Base-by-base conservation (phyloP, 2,797 vertebrate species). In the Sandelia bainsii region DNA sequence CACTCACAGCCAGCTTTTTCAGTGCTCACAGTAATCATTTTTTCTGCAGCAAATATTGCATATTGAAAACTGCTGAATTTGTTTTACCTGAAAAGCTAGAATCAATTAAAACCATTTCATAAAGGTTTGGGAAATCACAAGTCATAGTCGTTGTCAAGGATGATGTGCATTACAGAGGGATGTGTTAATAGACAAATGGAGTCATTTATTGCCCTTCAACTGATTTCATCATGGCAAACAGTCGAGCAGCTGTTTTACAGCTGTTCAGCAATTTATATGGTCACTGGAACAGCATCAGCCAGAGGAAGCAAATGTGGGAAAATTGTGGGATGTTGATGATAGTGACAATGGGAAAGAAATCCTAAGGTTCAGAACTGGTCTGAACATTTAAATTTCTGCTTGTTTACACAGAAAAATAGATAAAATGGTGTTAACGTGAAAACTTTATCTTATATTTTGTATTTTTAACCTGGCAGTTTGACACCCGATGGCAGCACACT, bases 401-500 rank as follows among this genome's bases (percentile, higher is more conserved):
- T 23, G 17, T 50, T 81, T 34, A 32, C 4, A 65, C 8, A 37
- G 22, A 6, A 32, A 48, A 20, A 51, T 27, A 11, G 4, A 61
- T 6, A 2, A 9, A 22, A 17, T 17, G 4, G 10, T 27, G 34
- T 17, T 44, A 1, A 3, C 2, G 37, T 73, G 27, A 81, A 70
- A 77, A 67, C 27, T 29, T 29, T 5, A 6, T 34, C 10, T 34
- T 34, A 49, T 27, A 2, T 57, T 73, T 17, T 66, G 57, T 61
- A 29, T 71, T 12, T 62, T 0, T 62, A 37, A 11, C 54, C 29
- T 44, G 1, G 1, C 93, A 99, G 97, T 13, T 39, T 95, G 80
- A 94, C 92, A 71, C 85, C 75, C 0, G 94, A 97, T 0, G 92
- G 96, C 69, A 90, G 91, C 84, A 89, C 93, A 11, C 86, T 99